Percentiles rank a stretch among this genome's conserved stretches.
Evolutionary conservation across 2,888 invertebrate genomes (phyloP).

Genomic region (Drosophila eohydei): DNA sequence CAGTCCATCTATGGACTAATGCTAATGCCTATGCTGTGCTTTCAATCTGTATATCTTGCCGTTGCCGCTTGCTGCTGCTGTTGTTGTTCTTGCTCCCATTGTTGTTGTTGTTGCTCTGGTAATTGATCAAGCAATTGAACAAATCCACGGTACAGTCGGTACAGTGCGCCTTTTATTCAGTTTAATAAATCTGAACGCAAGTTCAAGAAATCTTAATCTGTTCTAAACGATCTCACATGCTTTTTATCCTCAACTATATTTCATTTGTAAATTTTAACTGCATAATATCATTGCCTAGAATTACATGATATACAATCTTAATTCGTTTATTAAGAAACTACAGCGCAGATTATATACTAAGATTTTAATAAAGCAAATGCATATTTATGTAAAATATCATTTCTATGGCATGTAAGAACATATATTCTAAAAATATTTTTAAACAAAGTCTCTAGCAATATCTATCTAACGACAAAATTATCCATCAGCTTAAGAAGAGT

Average conservation of each 20-base stretch:
- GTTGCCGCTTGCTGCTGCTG: conserved; percentile 21
- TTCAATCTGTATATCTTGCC: conserved; percentile 40
- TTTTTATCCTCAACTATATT: conserved; percentile 8
- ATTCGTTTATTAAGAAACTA: neutral
- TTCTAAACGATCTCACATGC: conserved; percentile 6
- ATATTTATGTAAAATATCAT: neutral
- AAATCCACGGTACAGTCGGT: conserved; percentile 56
- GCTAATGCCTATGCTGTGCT: conserved; percentile 53
- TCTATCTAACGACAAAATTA: too few relatives aligned
- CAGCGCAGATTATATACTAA: neutral
- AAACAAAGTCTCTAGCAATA: too few relatives aligned
- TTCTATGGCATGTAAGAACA: neutral
- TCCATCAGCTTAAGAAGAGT: too few relatives aligned
- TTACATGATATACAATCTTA: neutral
- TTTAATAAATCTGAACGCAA: conserved; percentile 37
- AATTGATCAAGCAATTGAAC: conserved; percentile 63
- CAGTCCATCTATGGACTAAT: conserved; percentile 49
- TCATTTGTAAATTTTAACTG: conserved; percentile 18
- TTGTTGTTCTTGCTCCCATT: conserved; percentile 30
- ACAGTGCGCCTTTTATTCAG: conserved; percentile 37
- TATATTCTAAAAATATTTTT: too few relatives aligned
- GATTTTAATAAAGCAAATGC: neutral
- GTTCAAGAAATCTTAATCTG: conserved; percentile 23
- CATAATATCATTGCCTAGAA: conserved; percentile 5
- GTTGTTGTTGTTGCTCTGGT: conserved; percentile 36